Evolutionary conservation across 2,888 invertebrate genomes (phyloP).

Genomic region (Metopia argyrocephala): DNA sequence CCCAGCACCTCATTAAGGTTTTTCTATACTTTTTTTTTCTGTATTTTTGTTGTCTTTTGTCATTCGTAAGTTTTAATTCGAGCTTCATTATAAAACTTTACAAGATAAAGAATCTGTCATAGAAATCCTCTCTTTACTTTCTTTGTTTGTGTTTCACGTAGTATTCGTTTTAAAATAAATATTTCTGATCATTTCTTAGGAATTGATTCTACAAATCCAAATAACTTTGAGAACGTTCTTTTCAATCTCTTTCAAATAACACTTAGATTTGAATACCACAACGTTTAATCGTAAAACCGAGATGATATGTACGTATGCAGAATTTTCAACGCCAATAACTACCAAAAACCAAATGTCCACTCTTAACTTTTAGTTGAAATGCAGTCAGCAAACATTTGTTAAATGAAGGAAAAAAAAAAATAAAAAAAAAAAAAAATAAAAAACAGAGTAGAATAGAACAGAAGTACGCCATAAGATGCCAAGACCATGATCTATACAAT

Average conservation of each 20-base stretch:
- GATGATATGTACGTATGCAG: conserved; percentile 40
- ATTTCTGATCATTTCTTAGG: conserved; percentile 47
- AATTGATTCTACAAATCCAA: conserved; percentile 5
- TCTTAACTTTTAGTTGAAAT: conserved; percentile 47
- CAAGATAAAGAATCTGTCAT: conserved; percentile 44
- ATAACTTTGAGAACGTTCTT: conserved; percentile 21
- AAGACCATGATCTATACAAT: conserved; percentile 66
- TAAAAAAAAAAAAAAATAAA: conserved; percentile 6
- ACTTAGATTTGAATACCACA: conserved; percentile 58
- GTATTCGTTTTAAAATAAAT: conserved; percentile 32
- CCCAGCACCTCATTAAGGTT: background rate
- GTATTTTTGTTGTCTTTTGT: too few species aligned
- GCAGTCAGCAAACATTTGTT: conserved; percentile 44
- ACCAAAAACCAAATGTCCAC: conserved; percentile 49
- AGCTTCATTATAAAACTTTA: conserved; percentile 45
- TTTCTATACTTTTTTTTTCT: background rate
- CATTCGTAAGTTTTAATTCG: conserved; percentile 42
- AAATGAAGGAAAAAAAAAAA: conserved; percentile 27
- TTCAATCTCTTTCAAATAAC: conserved; percentile 55
- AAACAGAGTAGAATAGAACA: conserved; percentile 6
- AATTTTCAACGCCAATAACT: conserved; percentile 51
- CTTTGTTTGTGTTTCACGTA: background rate
- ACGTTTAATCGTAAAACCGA: conserved; percentile 52
- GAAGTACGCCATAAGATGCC: conserved; percentile 58
- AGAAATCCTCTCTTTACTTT: background rate